These are phyloP conservation scores for Hypanus sabinus DNA, from an alignment of 2,113 vertebrate species.

Conservation along the genomic window DNA sequence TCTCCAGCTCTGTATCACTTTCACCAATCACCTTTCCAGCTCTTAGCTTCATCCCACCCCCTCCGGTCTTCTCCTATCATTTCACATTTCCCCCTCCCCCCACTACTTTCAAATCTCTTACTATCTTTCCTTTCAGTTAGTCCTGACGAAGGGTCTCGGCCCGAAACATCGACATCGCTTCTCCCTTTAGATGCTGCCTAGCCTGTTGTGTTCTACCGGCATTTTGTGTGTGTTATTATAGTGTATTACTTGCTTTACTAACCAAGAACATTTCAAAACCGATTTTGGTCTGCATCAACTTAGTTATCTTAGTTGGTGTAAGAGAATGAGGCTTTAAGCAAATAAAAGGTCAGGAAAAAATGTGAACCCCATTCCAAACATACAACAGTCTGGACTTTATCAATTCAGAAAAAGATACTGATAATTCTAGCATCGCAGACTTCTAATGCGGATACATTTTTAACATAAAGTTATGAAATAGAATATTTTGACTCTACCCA, in stretches of 20 bases:
- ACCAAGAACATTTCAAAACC: background rate
- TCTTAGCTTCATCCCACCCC: too few relatives aligned
- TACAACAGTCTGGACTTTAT: background rate
- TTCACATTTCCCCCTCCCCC: too few relatives aligned
- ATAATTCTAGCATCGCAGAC: background rate
- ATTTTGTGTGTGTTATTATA: too few relatives aligned
- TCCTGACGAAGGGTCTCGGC: too few relatives aligned
- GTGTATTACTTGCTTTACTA: background rate
- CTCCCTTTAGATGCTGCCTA: too few relatives aligned
- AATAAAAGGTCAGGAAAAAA: background rate
- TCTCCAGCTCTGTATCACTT: too few relatives aligned
- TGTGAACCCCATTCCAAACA: background rate
- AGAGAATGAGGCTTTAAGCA: background rate
- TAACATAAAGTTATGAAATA: background rate
- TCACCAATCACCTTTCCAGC: too few relatives aligned
- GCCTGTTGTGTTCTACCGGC: too few relatives aligned
- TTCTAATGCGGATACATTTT: background rate
- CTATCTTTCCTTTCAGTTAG: too few relatives aligned
- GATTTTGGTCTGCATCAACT: background rate
- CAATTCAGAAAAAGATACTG: background rate
- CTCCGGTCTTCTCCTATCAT: too few relatives aligned
- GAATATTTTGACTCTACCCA: background rate
- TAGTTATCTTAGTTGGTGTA: background rate
- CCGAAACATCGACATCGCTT: too few relatives aligned
- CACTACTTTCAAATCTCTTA: too few relatives aligned